A percentile compares a stretch with the other conserved stretches of the same genome.
phyloP scores from a whole-genome alignment of 2,113 vertebrate species.

The Cairina moschata region DNA sequence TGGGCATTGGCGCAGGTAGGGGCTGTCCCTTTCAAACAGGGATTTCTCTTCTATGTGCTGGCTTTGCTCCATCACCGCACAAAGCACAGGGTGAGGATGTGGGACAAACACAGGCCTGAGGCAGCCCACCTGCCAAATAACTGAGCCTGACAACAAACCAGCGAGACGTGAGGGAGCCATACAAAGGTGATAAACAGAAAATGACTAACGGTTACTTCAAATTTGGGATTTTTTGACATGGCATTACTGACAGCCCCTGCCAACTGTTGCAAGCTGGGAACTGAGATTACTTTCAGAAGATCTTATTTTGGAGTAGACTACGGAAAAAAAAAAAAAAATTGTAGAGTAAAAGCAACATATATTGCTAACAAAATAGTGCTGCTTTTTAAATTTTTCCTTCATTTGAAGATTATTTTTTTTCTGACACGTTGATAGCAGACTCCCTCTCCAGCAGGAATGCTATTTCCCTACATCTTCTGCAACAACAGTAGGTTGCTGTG shows the following conservation, averaged over 20 bases:
- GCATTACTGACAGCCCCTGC: background rate
- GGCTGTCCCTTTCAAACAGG: background rate
- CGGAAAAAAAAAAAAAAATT: background rate
- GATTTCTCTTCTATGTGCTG: background rate
- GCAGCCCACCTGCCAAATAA: background rate
- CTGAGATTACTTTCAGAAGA: background rate
- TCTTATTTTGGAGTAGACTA: background rate
- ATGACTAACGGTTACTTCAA: background rate
- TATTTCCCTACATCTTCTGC: background rate
- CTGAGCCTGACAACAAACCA: background rate
- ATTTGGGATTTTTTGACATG: background rate
- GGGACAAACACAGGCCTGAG: background rate
- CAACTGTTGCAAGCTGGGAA: background rate
- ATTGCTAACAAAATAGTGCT: background rate
- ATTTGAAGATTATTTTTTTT: background rate
- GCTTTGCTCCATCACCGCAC: background rate
- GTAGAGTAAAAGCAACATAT: background rate
- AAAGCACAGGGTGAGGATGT: background rate
- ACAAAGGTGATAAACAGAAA: background rate
- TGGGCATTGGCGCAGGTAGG: background rate
- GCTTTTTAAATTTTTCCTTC: background rate
- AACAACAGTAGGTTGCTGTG: conserved; percentile 32
- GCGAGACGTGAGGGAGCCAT: background rate
- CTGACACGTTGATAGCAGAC: background rate
- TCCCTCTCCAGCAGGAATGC: background rate